These are phyloP conservation scores for Ischnura elegans DNA, from an alignment of 2,888 invertebrate genomes.

Conservation along the genomic window DNA sequence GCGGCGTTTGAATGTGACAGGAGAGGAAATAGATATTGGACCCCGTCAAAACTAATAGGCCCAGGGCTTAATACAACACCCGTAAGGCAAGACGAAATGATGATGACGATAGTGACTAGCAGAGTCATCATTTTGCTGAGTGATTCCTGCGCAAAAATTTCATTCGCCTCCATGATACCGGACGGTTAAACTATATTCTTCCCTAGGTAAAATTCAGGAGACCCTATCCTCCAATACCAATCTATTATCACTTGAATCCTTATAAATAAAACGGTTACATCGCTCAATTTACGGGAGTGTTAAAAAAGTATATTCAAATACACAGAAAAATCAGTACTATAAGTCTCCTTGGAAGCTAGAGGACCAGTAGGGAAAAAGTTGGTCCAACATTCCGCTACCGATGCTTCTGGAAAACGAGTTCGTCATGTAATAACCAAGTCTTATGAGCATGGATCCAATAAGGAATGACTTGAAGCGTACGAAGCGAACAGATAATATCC, in stretches of 20 bases:
- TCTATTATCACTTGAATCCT: too few relatives aligned
- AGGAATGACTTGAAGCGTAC: not conserved
- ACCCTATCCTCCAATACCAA: too few relatives aligned
- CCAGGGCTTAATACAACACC: conserved; percentile 12
- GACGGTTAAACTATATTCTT: not conserved
- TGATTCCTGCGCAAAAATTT: not conserved
- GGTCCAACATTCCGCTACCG: too few relatives aligned
- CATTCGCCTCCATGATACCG: not conserved
- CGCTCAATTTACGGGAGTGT: too few relatives aligned
- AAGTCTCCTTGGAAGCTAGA: too few relatives aligned
- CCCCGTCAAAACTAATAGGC: not conserved
- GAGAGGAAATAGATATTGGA: conserved; percentile 30
- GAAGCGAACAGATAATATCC: not conserved
- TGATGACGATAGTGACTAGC: not conserved
- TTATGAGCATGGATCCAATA: not conserved
- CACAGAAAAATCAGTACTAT: too few relatives aligned
- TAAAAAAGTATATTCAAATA: too few relatives aligned
- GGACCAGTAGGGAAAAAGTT: too few relatives aligned
- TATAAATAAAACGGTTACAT: too few relatives aligned
- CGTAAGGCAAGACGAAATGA: not conserved
- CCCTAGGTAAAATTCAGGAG: not conserved
- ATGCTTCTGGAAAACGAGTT: too few relatives aligned
- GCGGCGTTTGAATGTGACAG: not conserved
- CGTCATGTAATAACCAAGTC: not conserved
- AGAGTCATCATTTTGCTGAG: not conserved